Evolutionary conservation across 2,797 vertebrate species (phyloP), one percentile per base, ranked within the genome.

Genomic region (Myotis daubentonii): DNA sequence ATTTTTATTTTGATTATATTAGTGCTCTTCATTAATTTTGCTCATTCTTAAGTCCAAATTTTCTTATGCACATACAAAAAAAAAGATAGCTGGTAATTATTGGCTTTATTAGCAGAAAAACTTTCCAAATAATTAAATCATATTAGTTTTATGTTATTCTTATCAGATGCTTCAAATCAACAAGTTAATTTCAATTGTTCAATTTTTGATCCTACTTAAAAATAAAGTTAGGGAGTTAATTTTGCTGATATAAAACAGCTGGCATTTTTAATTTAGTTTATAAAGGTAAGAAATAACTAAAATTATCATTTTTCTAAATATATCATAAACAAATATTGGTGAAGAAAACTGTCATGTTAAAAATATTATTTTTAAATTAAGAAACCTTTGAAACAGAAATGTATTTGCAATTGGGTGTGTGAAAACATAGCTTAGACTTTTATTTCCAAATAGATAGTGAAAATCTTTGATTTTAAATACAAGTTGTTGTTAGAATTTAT

Each of bases 1-100:
- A 22, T 62, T 91, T 91, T 68, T 12, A 51, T 90, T 96, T 74
- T 92, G 12, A 66, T 84, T n/a, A 87, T 87, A 70, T 84, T 84
- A 84, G 38, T 83, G 36, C 65, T 91, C 41, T 47, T 78, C 5
- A 76, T 75, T 81, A 85, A 90, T 38, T 88, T 91, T 87, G 13
- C 12, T 89, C 28, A 22, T 30, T 8, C 23, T 82, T 79, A 76
- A 86, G 20, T n/a, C 5, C 28, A 88, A 78, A 82, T 49, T 91
- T 84, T 66, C 6, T 94, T 68, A 6, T 41, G 12, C 17, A 88
- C 3, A 60, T 66, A 30, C 41, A 72, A 81, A 92, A 66, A 33
- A 13, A 44, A 81, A 94, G 33, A 71, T 71, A 75, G 4, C 8
- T 86, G 13, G 5, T 57, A 70, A 86, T 41, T 22, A 65, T 38